A percentile compares a stretch with the other conserved stretches of the same genome.
Evolutionary conservation across 2,888 invertebrate genomes (phyloP).

Genomic region (Athalia cordata): DNA sequence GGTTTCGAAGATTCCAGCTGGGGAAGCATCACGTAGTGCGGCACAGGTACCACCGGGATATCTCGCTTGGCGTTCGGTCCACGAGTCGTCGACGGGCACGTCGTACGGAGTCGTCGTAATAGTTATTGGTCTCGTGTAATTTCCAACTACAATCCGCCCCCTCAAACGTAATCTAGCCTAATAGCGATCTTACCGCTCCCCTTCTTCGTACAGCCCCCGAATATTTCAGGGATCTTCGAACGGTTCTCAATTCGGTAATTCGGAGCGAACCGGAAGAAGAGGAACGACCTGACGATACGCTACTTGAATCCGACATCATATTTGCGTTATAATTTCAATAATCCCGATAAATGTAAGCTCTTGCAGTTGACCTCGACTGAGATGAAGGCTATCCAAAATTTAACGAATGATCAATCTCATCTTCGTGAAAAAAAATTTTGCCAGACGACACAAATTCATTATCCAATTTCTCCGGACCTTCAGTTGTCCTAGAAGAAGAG

Average conservation of each 20-base stretch:
- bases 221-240: slow-evolving; percentile 26
- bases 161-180: slow-evolving; percentile 46
- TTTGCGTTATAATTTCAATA: too few relatives aligned
- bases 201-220: neutral
- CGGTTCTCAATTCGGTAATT: slow-evolving; percentile 38
- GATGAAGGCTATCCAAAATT: too few relatives aligned
- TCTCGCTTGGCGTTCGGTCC: neutral
- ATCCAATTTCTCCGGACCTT: too few relatives aligned
- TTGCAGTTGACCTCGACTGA: too few relatives aligned
- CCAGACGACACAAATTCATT: too few relatives aligned
- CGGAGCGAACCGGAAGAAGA: neutral
- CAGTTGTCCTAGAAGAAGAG: too few relatives aligned
- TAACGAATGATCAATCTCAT: too few relatives aligned
- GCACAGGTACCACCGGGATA: slow-evolving; percentile 6
- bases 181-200: slow-evolving; percentile 45
- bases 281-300: neutral
- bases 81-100: slow-evolving; percentile 38
- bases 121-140: slow-evolving; percentile 48
- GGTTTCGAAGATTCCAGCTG: neutral
- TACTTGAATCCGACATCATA: neutral
- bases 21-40: slow-evolving; percentile 15
- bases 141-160: slow-evolving; percentile 47
- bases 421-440: too few relatives aligned
- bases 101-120: slow-evolving; percentile 36
- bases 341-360: too few relatives aligned